Evolutionary conservation across 2,113 vertebrate species (phyloP).

Genomic region (Carassius gibelio): DNA sequence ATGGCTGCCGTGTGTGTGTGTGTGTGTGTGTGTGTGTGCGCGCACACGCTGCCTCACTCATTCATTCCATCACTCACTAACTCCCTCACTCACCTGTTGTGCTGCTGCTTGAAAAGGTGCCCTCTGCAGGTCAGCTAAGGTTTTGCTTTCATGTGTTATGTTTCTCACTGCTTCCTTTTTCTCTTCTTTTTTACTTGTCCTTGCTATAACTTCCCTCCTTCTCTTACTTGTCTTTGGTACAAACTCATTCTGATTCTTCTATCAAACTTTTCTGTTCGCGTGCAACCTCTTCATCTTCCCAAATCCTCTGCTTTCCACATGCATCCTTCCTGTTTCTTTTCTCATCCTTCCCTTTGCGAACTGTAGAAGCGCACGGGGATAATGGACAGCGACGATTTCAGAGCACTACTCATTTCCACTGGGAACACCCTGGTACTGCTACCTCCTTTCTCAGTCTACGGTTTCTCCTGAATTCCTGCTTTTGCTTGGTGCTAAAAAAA

Average conservation of each 20-base stretch:
- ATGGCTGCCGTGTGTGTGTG: neutral
- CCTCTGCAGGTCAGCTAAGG: slow-evolving; percentile 25
- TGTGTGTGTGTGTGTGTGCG: slow-evolving; percentile 60
- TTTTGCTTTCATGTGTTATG: slow-evolving; percentile 33
- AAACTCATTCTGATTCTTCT: neutral
- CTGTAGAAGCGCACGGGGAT: slow-evolving; percentile 89
- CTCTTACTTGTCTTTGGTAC: neutral
- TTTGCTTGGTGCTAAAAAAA: slow-evolving; percentile 6
- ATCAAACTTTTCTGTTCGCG: slow-evolving; percentile 1
- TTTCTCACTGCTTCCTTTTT: slow-evolving; percentile 48
- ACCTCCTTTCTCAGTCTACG: slow-evolving; percentile 21
- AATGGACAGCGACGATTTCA: slow-evolving; percentile 91
- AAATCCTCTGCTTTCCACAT: slow-evolving; percentile 39
- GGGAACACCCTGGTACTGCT: slow-evolving; percentile 90
- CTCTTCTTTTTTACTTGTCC: neutral
- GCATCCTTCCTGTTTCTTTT: slow-evolving; percentile 7
- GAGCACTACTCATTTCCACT: slow-evolving; percentile 91
- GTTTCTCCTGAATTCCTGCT: neutral
- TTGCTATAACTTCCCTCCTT: neutral
- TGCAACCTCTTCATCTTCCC: slow-evolving; percentile 17
- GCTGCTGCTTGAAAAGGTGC: slow-evolving; percentile 9
- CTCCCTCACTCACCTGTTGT: slow-evolving; percentile 4
- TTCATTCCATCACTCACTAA: slow-evolving; percentile 16
- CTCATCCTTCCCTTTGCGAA: slow-evolving; percentile 57
- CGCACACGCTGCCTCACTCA: slow-evolving; percentile 3